phyloP scores from a whole-genome alignment of 2,888 invertebrate species.

The Stramonita haemastoma region DNA sequence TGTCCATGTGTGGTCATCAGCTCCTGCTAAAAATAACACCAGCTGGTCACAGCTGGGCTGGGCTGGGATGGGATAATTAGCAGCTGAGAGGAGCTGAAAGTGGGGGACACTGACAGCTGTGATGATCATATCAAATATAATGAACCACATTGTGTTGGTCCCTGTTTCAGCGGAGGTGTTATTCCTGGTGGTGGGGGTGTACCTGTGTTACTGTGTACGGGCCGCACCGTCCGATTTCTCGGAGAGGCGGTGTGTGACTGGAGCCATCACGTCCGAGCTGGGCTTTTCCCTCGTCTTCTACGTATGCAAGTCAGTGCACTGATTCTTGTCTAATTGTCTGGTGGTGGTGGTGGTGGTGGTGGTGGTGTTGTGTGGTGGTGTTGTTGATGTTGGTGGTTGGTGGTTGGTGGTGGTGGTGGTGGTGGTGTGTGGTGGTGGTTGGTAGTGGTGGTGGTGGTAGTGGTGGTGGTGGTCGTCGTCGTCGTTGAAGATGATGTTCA shows the following conservation, averaged over 20 bases:
- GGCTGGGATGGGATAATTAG: too few species aligned
- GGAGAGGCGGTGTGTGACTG: constrained; percentile 90
- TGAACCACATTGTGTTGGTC: background rate
- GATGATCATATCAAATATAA: too few species aligned
- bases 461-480: too few species aligned
- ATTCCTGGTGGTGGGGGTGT: constrained; percentile 85
- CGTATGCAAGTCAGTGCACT: constrained; percentile 78
- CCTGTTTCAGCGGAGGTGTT: constrained; percentile 71
- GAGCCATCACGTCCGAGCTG: constrained; percentile 88
- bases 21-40: too few species aligned
- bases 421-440: too few species aligned
- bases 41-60: too few species aligned
- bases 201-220: constrained; percentile 91
- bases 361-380: background rate
- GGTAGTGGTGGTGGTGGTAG: too few species aligned
- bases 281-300: constrained; percentile 85
- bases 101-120: too few species aligned
- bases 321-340: background rate
- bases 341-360: background rate
- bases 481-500: background rate
- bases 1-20: too few species aligned
- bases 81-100: too few species aligned
- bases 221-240: constrained; percentile 84
- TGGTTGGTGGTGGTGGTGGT: too few species aligned
- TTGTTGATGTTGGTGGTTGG: background rate